Evolutionary conservation across 2,113 vertebrate species (phyloP).

Genomic region (Actenoides hombroni): DNA sequence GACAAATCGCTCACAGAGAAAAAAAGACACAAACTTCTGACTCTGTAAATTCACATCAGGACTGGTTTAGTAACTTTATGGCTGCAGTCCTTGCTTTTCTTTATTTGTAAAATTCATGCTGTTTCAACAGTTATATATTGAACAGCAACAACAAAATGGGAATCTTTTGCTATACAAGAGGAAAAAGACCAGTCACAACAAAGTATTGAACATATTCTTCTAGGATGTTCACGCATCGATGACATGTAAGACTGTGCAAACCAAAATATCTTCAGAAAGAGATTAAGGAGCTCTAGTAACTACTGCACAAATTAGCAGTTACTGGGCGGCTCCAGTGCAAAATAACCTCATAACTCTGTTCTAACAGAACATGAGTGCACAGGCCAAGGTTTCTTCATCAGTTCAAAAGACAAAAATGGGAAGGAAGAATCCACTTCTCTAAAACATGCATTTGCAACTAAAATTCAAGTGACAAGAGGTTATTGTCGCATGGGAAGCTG

Average conservation of each 20-base stretch:
- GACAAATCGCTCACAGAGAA: neutral
- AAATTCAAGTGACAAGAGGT: neutral
- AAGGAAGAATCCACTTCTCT: neutral
- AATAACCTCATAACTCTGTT: conserved; percentile 15
- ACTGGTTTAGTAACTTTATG: neutral
- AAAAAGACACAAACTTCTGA: neutral
- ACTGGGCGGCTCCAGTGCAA: neutral
- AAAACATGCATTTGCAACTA: neutral
- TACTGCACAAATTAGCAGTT: neutral
- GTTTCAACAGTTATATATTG: neutral
- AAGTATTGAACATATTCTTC: neutral
- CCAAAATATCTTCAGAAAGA: conserved; percentile 8
- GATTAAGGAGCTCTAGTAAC: conserved; percentile 35
- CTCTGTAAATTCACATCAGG: neutral
- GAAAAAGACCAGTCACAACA: neutral
- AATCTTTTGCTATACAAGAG: neutral
- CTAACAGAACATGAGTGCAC: neutral
- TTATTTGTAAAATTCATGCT: neutral
- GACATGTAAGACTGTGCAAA: neutral
- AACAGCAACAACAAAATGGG: neutral
- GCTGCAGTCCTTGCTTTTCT: neutral
- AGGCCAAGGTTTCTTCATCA: neutral
- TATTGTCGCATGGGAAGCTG: neutral
- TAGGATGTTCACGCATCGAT: neutral
- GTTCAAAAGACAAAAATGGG: neutral